Conservation (phyloP, 1,140 invertebrate species). For the Octopus bimaculoides region DNA sequence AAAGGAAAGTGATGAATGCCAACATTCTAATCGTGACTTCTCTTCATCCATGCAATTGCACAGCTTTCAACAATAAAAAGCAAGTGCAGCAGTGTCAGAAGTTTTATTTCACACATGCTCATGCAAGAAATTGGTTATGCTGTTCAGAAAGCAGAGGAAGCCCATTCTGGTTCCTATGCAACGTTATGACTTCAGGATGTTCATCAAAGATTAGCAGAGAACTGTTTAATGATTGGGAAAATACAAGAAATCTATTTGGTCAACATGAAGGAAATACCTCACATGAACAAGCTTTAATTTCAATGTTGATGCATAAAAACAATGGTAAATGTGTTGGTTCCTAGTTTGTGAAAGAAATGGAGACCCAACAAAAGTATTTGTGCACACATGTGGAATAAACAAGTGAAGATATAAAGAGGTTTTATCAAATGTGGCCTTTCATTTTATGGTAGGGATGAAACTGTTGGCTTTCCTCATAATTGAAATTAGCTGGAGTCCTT, state of each 20-base stretch:
- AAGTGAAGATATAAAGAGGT: neutral
- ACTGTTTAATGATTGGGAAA: conserved; percentile 1
- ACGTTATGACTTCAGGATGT: conserved; percentile 5
- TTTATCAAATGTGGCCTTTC: neutral
- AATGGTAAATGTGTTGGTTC: neutral
- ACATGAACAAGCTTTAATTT: conserved; percentile 7
- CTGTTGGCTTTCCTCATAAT: conserved; percentile 1
- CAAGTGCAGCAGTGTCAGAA: neutral
- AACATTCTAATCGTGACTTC: conserved; percentile 1
- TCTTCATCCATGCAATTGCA: conserved; percentile 7
- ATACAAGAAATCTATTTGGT: neutral
- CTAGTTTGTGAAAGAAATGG: conserved; percentile 4
- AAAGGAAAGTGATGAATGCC: conserved; percentile 1
- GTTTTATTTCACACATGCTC: conserved; percentile 7
- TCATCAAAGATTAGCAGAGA: neutral
- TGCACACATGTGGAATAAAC: neutral
- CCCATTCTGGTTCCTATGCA: conserved; percentile 4
- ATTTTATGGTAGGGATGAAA: neutral
- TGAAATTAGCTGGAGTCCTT: neutral
- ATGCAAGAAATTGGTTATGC: conserved; percentile 7
- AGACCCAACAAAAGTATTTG: conserved; percentile 1
- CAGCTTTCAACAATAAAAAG: neutral
- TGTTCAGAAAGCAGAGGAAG: conserved; percentile 7
- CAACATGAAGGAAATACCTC: conserved; percentile 4
- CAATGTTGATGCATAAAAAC: neutral